Evolutionary conservation across 1,140 invertebrate genomes (phyloP).

Genomic region (Lasioglossum baleicum): DNA sequence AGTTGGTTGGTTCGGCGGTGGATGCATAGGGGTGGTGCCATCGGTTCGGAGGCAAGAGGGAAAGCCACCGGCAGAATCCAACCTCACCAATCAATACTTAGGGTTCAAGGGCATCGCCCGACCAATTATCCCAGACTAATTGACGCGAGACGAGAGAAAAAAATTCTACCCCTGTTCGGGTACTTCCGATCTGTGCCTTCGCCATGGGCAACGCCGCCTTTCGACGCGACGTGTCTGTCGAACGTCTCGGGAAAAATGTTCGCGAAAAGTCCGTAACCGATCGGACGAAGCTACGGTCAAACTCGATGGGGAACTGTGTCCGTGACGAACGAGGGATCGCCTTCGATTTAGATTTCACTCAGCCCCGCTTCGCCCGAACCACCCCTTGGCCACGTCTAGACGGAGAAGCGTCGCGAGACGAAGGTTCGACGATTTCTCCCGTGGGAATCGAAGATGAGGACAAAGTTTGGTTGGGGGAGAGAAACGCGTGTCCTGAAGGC

Average conservation of each 20-base stretch:
- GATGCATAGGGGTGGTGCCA: slow-evolving; percentile 70
- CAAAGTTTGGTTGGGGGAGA: background rate
- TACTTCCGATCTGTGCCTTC: slow-evolving; percentile 13
- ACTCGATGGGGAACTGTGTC: background rate
- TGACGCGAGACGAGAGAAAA: slow-evolving; percentile 68
- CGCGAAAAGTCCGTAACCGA: background rate
- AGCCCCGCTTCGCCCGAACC: background rate
- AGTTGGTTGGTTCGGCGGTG: slow-evolving; percentile 64
- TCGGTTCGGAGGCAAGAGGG: slow-evolving; percentile 69
- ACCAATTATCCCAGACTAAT: slow-evolving; percentile 79
- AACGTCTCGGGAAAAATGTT: slow-evolving; percentile 1
- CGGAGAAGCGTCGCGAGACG: background rate
- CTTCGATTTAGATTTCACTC: background rate
- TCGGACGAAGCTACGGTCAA: background rate
- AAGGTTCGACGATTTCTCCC: background rate
- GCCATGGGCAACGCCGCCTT: background rate
- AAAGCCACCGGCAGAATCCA: slow-evolving; percentile 74
- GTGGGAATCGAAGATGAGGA: background rate
- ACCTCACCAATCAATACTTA: slow-evolving; percentile 79
- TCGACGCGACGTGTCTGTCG: too few relatives aligned
- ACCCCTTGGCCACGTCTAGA: background rate
- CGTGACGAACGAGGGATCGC: background rate
- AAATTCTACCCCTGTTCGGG: slow-evolving; percentile 16
- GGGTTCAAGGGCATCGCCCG: slow-evolving; percentile 80
- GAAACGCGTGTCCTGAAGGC: background rate